Evolutionary conservation across 2,888 invertebrate genomes (phyloP).

Genomic region (Drosophila demipolita): DNA sequence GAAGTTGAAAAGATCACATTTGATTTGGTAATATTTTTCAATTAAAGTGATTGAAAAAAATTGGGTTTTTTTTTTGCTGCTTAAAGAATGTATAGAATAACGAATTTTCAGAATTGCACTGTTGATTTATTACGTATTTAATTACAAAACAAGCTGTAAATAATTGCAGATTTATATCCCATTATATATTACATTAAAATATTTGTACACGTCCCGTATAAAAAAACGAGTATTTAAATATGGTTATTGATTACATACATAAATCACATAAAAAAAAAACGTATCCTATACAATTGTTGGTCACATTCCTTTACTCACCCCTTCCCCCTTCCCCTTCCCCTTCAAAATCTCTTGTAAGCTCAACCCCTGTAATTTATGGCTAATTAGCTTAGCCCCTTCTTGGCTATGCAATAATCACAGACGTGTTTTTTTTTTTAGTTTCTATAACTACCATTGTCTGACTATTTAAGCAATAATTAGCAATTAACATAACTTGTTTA

Average conservation of each 20-base stretch:
- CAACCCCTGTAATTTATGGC: constrained; percentile 36
- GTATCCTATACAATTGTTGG: not conserved
- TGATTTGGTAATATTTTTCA: not conserved
- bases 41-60: not conserved
- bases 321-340: too few species aligned
- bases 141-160: constrained; percentile 9
- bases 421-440: constrained; percentile 20
- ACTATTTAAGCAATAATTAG: constrained; percentile 50
- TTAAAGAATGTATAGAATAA: too few species aligned
- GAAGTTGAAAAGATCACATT: not conserved
- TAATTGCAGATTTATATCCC: constrained; percentile 12
- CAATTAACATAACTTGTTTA: constrained; percentile 63
- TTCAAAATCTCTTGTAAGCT: not conserved
- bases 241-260: constrained; percentile 8
- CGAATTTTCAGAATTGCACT: not conserved
- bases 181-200: not conserved
- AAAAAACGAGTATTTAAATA: not conserved
- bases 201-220: not conserved
- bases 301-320: not conserved
- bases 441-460: constrained; percentile 43
- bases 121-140: not conserved
- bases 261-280: not conserved
- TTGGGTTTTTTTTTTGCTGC: not conserved
- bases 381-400: constrained; percentile 41
- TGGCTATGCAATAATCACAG: constrained; percentile 24